Evolutionary conservation across 2,888 invertebrate genomes (phyloP).

Genomic region (Drosophila meridionalis): DNA sequence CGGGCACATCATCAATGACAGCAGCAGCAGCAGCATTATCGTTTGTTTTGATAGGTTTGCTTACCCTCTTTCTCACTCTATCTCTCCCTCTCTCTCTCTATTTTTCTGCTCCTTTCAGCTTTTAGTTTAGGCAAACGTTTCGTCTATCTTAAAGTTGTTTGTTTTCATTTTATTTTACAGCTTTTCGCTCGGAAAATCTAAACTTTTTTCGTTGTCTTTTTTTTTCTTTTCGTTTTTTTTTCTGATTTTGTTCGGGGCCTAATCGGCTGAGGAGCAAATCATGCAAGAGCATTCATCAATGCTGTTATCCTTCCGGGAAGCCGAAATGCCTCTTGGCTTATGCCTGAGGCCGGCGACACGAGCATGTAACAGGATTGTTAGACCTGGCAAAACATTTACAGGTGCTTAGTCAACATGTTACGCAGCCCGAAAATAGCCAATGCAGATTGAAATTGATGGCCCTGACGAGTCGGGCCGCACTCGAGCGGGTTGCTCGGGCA

Average conservation of each 20-base stretch:
- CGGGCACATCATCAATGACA: constrained; percentile 62
- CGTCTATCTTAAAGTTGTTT: constrained; percentile 35
- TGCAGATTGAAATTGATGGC: constrained; percentile 72
- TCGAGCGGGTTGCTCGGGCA: constrained; percentile 13
- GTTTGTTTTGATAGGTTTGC: constrained; percentile 72
- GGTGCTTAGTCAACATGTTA: constrained; percentile 67
- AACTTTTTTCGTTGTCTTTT: constrained; percentile 31
- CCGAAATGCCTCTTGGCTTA: constrained; percentile 17
- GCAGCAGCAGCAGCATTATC: constrained; percentile 57
- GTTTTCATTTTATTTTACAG: constrained; percentile 41
- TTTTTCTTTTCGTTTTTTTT: constrained; percentile 16
- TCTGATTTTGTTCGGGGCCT: constrained; percentile 26
- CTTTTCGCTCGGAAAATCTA: constrained; percentile 33
- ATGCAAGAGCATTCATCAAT: constrained; percentile 76
- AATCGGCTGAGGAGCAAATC: constrained; percentile 56
- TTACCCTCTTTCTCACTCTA: not conserved
- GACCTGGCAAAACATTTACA: constrained; percentile 49
- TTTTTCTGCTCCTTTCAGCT: constrained; percentile 7
- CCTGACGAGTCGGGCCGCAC: not conserved
- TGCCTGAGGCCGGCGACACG: constrained; percentile 21
- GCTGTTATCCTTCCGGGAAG: constrained; percentile 51
- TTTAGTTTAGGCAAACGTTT: constrained; percentile 36
- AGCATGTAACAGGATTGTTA: constrained; percentile 25
- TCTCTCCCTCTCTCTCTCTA: not conserved
- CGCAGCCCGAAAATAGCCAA: constrained; percentile 57